A percentile compares a stretch with the other conserved stretches of the same genome.
These are phyloP conservation scores for Chiloscyllium punctatum DNA, from an alignment of 2,797 vertebrate species.

Conservation along the genomic window DNA sequence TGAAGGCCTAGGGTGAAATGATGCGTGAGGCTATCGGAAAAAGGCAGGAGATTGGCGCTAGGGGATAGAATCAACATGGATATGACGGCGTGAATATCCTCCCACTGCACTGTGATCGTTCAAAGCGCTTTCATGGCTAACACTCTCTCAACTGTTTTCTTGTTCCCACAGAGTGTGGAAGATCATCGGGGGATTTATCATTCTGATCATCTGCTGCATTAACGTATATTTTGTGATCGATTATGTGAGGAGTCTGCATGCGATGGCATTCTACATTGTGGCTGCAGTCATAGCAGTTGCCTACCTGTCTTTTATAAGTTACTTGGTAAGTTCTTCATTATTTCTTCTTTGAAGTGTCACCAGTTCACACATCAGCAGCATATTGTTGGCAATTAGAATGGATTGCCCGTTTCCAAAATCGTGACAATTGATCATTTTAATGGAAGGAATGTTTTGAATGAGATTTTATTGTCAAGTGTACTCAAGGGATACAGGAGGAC, in stretches of 20 bases:
- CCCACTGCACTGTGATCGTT: too few species aligned
- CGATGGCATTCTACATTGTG: background rate
- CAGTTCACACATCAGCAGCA: background rate
- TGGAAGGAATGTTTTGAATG: too few species aligned
- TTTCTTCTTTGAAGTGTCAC: background rate
- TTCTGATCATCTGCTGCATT: slow-evolving; percentile 2
- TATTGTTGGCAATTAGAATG: background rate
- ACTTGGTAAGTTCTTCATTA: background rate
- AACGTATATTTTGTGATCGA: slow-evolving; percentile 29
- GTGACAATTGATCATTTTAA: background rate
- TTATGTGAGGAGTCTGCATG: background rate
- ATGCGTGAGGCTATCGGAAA: too few species aligned
- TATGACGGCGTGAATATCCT: too few species aligned
- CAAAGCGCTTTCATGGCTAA: background rate
- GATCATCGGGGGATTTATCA: background rate
- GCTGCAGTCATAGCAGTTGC: background rate
- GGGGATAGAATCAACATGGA: too few species aligned
- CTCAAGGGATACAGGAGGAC: too few species aligned
- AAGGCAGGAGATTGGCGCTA: too few species aligned
- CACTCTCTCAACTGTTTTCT: background rate
- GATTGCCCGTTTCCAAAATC: background rate
- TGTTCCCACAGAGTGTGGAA: background rate
- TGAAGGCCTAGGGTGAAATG: too few species aligned
- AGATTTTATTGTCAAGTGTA: too few species aligned
- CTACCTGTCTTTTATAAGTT: background rate